phyloP scores from a whole-genome alignment of 2,797 vertebrate species.

The Galagoides demidoff region DNA sequence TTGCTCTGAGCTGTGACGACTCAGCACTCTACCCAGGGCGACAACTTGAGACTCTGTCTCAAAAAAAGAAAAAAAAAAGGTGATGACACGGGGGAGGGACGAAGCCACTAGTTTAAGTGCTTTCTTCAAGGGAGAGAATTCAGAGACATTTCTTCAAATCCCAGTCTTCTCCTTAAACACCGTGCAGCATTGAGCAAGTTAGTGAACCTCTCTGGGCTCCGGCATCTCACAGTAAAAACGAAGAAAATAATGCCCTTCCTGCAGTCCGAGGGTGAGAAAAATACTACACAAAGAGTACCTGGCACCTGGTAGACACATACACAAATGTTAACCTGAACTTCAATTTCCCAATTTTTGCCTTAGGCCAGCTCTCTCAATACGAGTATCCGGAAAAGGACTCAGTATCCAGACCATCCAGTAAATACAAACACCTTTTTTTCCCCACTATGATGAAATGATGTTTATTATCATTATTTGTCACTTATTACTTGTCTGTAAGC shows the following conservation, averaged over 20 bases:
- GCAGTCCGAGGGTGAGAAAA: neutral
- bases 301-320: neutral
- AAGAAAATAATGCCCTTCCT: neutral
- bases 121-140: neutral
- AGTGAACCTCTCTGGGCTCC: neutral
- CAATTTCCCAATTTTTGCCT: conserved; percentile 6
- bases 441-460: neutral
- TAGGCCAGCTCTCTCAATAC: neutral
- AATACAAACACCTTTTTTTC: neutral
- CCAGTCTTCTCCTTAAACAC: neutral
- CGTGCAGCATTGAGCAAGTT: neutral
- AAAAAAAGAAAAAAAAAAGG: neutral
- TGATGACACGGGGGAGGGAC: neutral
- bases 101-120: neutral
- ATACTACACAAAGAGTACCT: neutral
- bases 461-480: neutral
- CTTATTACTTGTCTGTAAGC: neutral
- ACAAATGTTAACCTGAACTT: neutral
- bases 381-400: neutral
- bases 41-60: no score
- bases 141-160: neutral
- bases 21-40: no score
- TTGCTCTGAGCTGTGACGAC: no score
- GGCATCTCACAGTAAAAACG: neutral
- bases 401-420: neutral